Conservation (phyloP, 2,113 vertebrate species). For the Chloropsis cyanopogon region DNA sequence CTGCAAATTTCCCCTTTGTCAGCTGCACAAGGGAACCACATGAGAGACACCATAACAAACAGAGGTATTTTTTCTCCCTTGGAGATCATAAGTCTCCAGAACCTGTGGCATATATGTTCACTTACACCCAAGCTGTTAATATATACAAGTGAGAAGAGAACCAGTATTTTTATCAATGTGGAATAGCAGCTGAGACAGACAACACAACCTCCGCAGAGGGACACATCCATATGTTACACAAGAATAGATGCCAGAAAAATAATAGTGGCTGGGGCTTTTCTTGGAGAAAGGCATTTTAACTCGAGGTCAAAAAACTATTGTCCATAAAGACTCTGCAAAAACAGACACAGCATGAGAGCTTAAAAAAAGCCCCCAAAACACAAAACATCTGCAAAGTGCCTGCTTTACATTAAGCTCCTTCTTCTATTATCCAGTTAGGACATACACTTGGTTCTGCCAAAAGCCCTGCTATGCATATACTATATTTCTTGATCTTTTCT, state of each 20-base stretch:
- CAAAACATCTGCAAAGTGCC: background rate
- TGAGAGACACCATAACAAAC: conserved; percentile 34
- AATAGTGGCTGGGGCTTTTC: background rate
- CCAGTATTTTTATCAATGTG: conserved; percentile 66
- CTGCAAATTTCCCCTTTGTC: conserved; percentile 33
- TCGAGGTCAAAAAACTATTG: background rate
- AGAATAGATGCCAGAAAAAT: conserved; percentile 46
- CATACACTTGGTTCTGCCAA: background rate
- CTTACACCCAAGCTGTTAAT: conserved; percentile 62
- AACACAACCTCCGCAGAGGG: conserved; percentile 61
- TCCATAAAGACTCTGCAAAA: background rate
- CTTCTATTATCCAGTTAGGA: background rate
- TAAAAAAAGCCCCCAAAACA: background rate
- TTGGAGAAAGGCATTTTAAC: background rate
- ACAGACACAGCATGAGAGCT: background rate
- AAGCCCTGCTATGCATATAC: background rate
- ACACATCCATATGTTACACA: conserved; percentile 44
- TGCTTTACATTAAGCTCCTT: background rate
- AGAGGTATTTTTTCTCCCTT: conserved; percentile 30
- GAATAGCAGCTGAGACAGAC: conserved; percentile 62
- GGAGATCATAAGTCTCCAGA: conserved; percentile 41
- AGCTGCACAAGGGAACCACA: conserved; percentile 26
- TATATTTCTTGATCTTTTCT: background rate
- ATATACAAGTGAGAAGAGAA: conserved; percentile 51
- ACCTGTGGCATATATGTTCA: conserved; percentile 50